Evolutionary conservation across 2,797 vertebrate genomes (phyloP).

Genomic region (Myotis myotis): DNA sequence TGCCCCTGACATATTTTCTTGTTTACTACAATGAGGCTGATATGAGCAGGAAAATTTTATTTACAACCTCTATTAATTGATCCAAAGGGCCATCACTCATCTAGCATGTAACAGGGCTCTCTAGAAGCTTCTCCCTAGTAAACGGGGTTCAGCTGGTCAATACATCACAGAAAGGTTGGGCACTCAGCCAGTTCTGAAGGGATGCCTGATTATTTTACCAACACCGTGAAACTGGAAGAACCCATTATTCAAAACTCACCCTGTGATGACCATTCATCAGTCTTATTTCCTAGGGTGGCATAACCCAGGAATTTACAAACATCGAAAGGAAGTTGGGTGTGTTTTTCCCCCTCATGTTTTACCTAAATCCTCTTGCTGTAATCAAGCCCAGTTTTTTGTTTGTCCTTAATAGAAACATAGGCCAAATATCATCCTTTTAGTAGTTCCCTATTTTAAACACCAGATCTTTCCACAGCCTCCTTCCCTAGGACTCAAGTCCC

Average conservation of each 20-base stretch:
- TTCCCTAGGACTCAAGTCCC: not conserved
- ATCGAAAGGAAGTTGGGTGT: slow-evolving; percentile 13
- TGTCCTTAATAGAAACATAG: slow-evolving; percentile 51
- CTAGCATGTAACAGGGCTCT: not conserved
- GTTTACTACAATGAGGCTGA: not conserved
- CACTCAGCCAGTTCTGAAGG: not conserved
- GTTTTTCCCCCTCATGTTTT: slow-evolving; percentile 10
- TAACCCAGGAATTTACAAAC: slow-evolving; percentile 31
- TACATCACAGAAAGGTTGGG: not conserved
- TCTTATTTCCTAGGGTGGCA: slow-evolving; percentile 31
- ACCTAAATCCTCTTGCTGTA: slow-evolving; percentile 38
- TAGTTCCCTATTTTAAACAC: slow-evolving; percentile 18
- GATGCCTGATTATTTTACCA: not conserved
- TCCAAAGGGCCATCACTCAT: not conserved
- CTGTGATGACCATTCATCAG: not conserved
- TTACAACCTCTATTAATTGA: not conserved
- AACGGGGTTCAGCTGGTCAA: not conserved
- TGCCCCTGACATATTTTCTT: not conserved
- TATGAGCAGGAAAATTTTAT: not conserved
- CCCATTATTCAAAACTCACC: not conserved
- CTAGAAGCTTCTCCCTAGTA: slow-evolving; percentile 11
- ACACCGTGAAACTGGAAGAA: not conserved
- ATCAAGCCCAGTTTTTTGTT: not conserved
- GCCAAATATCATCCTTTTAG: not conserved
- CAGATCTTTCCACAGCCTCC: not conserved